Evolutionary conservation across 2,888 invertebrate genomes (phyloP), one percentile per base, ranked within the genome.

Genomic region (Pandemis corylana): DNA sequence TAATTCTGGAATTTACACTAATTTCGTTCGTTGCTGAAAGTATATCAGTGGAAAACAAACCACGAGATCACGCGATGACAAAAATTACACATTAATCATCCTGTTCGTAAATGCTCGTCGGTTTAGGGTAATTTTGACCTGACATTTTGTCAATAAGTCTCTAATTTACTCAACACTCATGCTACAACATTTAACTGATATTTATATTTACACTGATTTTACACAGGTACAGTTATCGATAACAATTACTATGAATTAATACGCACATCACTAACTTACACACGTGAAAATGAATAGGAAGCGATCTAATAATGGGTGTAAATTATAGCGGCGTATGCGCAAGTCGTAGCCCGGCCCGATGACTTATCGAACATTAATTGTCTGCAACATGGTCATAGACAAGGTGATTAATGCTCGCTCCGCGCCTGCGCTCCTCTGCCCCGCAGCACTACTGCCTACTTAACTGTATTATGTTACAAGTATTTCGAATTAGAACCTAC

Each of bases 331-430:
- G 71, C 75, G 79, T 77, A 64, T 77, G 76, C 78, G 79, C 80
- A 72, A 72, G 79, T 77, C 76, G 76, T 20, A 56, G 56, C 4
- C 28, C 12, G 59, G 9, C 12, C 78, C 82, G 82, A 85, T 85
- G 87, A 88, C 81, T 87, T 86, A 88, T 87, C 78, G 85, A 78
- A 78, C 87, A 87, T 88, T 89, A 87, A 89, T 87, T 84, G 84
- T 85, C 80, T 81, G 81, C 83, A 85, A 85, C 86, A 84, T 82
- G 84, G 80, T 82, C 81, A 82, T 84, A 81, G 80, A 79, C 56
- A 78, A 72, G 76, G 78, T 85, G 86, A 87, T 85, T 85, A 85
- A 85, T 86, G 85, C 76, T 77, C 81, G 78, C 78, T 77, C 71
- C 65, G 70, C 59, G 73, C 63, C 72, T 63, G 67, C 59, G 73